Evolutionary conservation across 2,888 invertebrate species (phyloP).

Genomic region (Napeogenes inachia): DNA sequence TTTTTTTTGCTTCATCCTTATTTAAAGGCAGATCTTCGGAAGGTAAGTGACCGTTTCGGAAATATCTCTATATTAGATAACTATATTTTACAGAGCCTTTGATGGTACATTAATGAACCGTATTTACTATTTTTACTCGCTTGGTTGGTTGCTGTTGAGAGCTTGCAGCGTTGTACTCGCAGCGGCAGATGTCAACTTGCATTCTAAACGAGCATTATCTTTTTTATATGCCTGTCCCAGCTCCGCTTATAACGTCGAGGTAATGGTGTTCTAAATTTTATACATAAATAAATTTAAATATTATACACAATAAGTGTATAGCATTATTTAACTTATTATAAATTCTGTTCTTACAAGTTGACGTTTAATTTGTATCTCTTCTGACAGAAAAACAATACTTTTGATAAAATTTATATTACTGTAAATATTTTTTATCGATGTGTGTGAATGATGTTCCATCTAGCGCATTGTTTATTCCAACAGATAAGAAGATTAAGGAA

Average conservation of each 20-base stretch:
- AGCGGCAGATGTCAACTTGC: slow-evolving; percentile 76
- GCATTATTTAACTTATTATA: too few relatives aligned
- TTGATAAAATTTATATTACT: too few relatives aligned
- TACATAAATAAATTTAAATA: too few relatives aligned
- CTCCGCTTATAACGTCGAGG: slow-evolving; percentile 78
- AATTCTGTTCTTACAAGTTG: too few relatives aligned
- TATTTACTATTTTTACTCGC: slow-evolving; percentile 80
- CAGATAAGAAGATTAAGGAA: slow-evolving; percentile 75
- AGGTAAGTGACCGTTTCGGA: not conserved
- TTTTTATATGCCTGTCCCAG: slow-evolving; percentile 66
- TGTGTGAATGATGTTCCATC: too few relatives aligned
- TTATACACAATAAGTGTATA: too few relatives aligned
- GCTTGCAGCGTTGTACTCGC: slow-evolving; percentile 80
- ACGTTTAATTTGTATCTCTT: too few relatives aligned
- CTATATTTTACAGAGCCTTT: slow-evolving; percentile 33
- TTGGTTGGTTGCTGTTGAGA: slow-evolving; percentile 79
- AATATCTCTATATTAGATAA: not conserved
- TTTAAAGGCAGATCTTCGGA: too few relatives aligned
- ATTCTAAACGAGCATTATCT: slow-evolving; percentile 71
- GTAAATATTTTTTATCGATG: too few relatives aligned
- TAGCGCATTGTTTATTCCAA: not conserved
- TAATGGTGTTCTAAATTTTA: too few relatives aligned
- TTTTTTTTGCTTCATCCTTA: too few relatives aligned
- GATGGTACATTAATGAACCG: slow-evolving; percentile 57
- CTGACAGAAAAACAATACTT: too few relatives aligned